A percentile compares a stretch with the other conserved stretches of the same genome.
phyloP scores from a whole-genome alignment of 2,113 vertebrate species.

The Heloderma charlesbogerti region DNA sequence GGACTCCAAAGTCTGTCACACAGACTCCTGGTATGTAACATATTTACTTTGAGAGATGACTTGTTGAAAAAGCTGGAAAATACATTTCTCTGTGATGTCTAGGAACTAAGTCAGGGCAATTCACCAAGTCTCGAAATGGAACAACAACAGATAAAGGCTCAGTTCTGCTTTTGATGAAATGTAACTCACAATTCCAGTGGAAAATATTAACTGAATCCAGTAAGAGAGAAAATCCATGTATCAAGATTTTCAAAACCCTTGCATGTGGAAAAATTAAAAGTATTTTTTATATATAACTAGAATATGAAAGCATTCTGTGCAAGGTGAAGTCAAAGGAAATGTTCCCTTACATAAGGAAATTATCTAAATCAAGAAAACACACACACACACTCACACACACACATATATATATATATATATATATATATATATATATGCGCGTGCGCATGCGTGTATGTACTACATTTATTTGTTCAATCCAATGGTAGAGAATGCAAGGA shows the following conservation, averaged over 20 bases:
- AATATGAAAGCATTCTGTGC: constrained; percentile 39
- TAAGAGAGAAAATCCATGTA: constrained; percentile 54
- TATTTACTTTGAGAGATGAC: constrained; percentile 20
- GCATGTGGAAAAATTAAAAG: constrained; percentile 53
- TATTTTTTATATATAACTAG: constrained; percentile 10
- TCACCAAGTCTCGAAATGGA: fast-evolving
- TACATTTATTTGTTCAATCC: not conserved
- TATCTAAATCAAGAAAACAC: constrained; percentile 22
- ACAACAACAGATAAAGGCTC: constrained; percentile 17
- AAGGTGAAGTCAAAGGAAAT: constrained; percentile 53
- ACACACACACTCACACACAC: too few relatives aligned
- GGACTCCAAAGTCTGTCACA: constrained; percentile 49
- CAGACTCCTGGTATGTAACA: not conserved
- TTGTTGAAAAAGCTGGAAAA: constrained; percentile 27
- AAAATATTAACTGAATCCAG: constrained; percentile 56
- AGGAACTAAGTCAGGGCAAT: not conserved
- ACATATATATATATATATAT: too few relatives aligned
- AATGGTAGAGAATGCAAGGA: not conserved
- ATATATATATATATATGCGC: too few relatives aligned
- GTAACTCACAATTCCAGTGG: constrained; percentile 30
- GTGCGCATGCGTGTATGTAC: too few relatives aligned
- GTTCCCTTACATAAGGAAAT: constrained; percentile 28
- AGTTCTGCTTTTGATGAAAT: constrained; percentile 39
- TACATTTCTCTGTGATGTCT: constrained; percentile 14
- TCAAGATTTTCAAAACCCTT: constrained; percentile 57